phyloP scores from a whole-genome alignment of 37 sponge, comb jelly and placozoan genomes.

The Crambe crambe region DNA sequence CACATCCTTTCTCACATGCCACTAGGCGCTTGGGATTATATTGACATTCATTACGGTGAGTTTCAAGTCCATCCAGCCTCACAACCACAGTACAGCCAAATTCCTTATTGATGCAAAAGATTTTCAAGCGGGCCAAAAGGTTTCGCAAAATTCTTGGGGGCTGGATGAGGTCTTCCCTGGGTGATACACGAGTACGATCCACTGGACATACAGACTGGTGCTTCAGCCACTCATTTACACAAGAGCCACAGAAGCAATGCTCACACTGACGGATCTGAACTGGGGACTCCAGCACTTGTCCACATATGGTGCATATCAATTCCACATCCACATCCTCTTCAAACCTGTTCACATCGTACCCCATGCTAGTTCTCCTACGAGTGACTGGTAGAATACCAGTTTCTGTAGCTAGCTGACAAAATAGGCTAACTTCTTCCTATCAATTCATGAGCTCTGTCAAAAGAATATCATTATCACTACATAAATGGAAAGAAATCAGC shows the following conservation, averaged over 20 bases:
- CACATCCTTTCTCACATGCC: slow-evolving; percentile 88
- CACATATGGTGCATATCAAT: slow-evolving; percentile 91
- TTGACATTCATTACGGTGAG: slow-evolving; percentile 77
- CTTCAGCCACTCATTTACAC: slow-evolving; percentile 91
- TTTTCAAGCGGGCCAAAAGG: slow-evolving; percentile 82
- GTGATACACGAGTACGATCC: slow-evolving; percentile 76
- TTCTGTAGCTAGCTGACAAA: too few relatives aligned
- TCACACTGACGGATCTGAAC: slow-evolving; percentile 90
- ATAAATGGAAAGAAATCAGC: too few relatives aligned
- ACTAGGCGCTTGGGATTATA: slow-evolving; percentile 93
- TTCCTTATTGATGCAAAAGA: slow-evolving; percentile 83
- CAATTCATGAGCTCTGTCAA: too few relatives aligned
- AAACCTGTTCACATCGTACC: slow-evolving; percentile 86
- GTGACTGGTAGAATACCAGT: too few relatives aligned
- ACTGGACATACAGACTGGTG: slow-evolving; percentile 90
- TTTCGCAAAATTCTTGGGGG: slow-evolving; percentile 93
- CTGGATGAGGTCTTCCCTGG: slow-evolving; percentile 68
- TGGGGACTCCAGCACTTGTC: slow-evolving; percentile 82
- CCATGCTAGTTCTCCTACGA: slow-evolving; percentile 55
- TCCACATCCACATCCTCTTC: slow-evolving; percentile 91
- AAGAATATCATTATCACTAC: too few relatives aligned
- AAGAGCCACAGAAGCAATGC: slow-evolving; percentile 91
- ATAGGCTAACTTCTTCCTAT: too few relatives aligned
- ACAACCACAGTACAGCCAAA: slow-evolving; percentile 83
- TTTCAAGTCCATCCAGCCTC: slow-evolving; percentile 69